Base-by-base conservation (phyloP, 2,113 vertebrate species). In the Labrus mixtus region DNA sequence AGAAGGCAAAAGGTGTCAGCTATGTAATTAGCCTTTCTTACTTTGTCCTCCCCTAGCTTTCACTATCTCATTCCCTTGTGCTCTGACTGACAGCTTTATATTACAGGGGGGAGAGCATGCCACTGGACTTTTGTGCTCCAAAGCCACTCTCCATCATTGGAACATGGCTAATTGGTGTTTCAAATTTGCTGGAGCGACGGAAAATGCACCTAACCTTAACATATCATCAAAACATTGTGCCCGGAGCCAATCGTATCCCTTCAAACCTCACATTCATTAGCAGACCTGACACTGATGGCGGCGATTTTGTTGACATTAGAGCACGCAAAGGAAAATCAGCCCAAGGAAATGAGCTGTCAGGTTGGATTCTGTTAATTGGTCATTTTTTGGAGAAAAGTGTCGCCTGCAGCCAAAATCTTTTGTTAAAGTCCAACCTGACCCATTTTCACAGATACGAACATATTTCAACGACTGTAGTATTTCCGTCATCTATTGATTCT, bases 151-250 rank as follows among this genome's bases (percentile, higher is more conserved):
- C 69, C 23, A 22, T 55, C 16, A 20, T 79, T 80, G 65, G 70
- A 76, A 80, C 20, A 2, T 9, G 10, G 61, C 78, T 93, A 91
- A 91, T 89, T 91, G 85, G 70, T 20, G 43, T 84, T 84, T 76
- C 68, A 33, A 67, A 72, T 79, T 75, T 37, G 64, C 62, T 59
- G 67, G 50, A 78, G 68, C 69, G 68, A 66, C 73, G 78, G 64
- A n/a, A 61, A 29, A 16, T 54, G 46, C n/a, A 76, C 70, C 78
- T 25, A 41, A 69, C 45, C 48, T 17, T 20, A 68, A 68, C 67
- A 67, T 73, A 53, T 64, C 78, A 67, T 86, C 76, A 87, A 82
- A 89, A 88, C 78, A 85, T 61, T 36, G 15, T n/a, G 82, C 77
- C 86, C 20, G 4, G 20, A 88, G 81, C 69, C 79, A 78, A 67